Percentiles rank a stretch among this genome's conserved stretches.
These are phyloP conservation scores for Cheilosia vulpina DNA, from an alignment of 2,888 invertebrate genomes.

Conservation along the genomic window DNA sequence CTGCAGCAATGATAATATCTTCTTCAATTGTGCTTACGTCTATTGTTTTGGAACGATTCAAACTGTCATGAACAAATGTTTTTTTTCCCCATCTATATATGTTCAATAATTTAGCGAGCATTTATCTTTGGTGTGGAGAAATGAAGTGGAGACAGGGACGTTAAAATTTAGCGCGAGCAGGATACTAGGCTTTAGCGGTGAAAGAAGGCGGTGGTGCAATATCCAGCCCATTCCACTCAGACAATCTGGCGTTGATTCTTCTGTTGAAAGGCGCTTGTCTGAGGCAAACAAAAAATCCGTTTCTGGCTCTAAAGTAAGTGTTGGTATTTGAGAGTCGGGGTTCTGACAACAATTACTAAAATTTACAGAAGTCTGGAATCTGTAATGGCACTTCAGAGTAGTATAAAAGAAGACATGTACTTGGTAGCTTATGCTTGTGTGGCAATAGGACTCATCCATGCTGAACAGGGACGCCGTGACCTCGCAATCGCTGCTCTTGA, in stretches of 20 bases:
- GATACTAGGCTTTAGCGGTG: too few relatives aligned
- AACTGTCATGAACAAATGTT: too few relatives aligned
- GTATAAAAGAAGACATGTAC: constrained; percentile 92
- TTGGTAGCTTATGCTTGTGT: constrained; percentile 93
- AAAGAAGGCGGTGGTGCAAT: too few relatives aligned
- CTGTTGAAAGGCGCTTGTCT: constrained; percentile 93
- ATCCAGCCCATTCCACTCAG: constrained; percentile 84
- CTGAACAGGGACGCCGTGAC: constrained; percentile 87
- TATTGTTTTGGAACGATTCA: too few relatives aligned
- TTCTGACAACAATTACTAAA: background rate
- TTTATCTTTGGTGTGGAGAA: too few relatives aligned
- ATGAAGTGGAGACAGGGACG: too few relatives aligned
- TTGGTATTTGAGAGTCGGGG: background rate
- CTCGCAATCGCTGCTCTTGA: constrained; percentile 90
- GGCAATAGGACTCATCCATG: constrained; percentile 92
- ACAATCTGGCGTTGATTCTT: constrained; percentile 90
- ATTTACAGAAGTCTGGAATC: constrained; percentile 78
- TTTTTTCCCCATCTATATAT: too few relatives aligned
- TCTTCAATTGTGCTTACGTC: too few relatives aligned
- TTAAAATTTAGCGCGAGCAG: too few relatives aligned
- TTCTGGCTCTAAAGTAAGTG: constrained; percentile 90
- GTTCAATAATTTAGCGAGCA: too few relatives aligned
- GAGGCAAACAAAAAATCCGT: constrained; percentile 89
- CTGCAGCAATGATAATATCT: too few relatives aligned
- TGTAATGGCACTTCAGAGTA: constrained; percentile 86